These are phyloP conservation scores for Neodontobutis hainanensis DNA, from an alignment of 2,113 vertebrate genomes.

Conservation along the genomic window DNA sequence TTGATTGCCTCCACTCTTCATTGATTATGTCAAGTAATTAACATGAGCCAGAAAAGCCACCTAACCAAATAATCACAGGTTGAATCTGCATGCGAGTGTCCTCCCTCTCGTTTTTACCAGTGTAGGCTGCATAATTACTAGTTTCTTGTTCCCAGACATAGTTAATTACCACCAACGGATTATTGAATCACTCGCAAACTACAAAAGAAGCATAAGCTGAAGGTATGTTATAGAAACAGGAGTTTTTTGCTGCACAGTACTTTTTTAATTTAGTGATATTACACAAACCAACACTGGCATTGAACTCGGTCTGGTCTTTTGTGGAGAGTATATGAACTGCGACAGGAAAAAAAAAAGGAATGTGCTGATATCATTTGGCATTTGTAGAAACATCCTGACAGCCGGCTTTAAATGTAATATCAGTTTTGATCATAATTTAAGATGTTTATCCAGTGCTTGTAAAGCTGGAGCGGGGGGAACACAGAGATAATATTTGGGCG, in stretches of 20 bases:
- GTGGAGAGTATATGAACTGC: not conserved
- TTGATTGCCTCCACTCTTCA: slow-evolving; percentile 58
- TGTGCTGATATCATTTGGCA: no score
- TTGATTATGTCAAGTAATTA: slow-evolving; percentile 66
- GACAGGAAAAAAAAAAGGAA: not conserved
- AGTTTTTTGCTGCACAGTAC: not conserved
- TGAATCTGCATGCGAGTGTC: slow-evolving; percentile 38
- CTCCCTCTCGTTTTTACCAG: slow-evolving; percentile 5
- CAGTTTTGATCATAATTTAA: no score
- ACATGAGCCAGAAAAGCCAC: slow-evolving; percentile 51
- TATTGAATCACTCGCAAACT: slow-evolving; percentile 11
- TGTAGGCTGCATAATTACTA: slow-evolving; percentile 31
- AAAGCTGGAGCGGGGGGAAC: no score
- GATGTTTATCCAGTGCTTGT: no score
- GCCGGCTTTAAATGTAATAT: no score
- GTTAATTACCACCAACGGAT: slow-evolving; percentile 37
- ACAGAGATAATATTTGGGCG: no score
- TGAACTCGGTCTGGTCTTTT: not conserved
- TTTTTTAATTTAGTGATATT: not conserved
- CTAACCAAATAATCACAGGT: slow-evolving; percentile 59
- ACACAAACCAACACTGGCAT: not conserved
- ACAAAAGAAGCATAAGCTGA: not conserved
- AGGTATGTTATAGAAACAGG: not conserved
- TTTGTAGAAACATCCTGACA: no score
- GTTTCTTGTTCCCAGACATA: slow-evolving; percentile 22